Percentiles rank a stretch among this genome's conserved stretches.
Conservation (phyloP, 2,888 invertebrate species). For the Drosophila incognita region DNA sequence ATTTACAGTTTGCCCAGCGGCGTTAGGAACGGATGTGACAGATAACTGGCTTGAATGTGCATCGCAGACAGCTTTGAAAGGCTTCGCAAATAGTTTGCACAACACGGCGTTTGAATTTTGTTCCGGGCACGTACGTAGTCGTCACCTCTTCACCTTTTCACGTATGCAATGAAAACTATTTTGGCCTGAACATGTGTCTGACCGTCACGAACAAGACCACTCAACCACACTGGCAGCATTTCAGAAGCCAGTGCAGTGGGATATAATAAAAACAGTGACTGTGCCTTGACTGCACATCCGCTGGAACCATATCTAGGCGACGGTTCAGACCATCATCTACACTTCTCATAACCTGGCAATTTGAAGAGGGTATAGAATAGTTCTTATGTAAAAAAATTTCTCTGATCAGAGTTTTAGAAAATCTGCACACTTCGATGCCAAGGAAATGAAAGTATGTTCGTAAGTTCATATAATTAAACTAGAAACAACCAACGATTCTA, state of each 20-base stretch:
- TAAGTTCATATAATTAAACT: background rate
- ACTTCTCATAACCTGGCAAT: background rate
- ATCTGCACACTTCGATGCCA: background rate
- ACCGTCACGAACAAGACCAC: conserved; percentile 12
- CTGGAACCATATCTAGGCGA: background rate
- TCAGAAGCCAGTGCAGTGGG: background rate
- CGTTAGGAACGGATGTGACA: background rate
- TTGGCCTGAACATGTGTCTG: conserved; percentile 3
- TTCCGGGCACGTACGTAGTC: conserved; percentile 3
- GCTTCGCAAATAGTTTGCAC: conserved; percentile 37
- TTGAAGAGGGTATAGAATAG: background rate
- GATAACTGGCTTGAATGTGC: background rate
- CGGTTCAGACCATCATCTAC: background rate
- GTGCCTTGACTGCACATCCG: conserved; percentile 39
- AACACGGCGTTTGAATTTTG: conserved; percentile 33
- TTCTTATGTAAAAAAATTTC: background rate
- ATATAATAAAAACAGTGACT: conserved; percentile 35
- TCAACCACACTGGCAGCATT: background rate
- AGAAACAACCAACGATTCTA: background rate
- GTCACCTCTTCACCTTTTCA: conserved; percentile 1
- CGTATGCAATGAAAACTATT: conserved; percentile 22
- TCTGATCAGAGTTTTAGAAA: background rate
- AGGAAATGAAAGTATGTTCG: background rate
- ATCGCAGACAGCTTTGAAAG: conserved; percentile 3
- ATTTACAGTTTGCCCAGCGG: conserved; percentile 17